Evolutionary conservation across 2,797 vertebrate genomes (phyloP).

Genomic region (Austrolebias charrua): DNA sequence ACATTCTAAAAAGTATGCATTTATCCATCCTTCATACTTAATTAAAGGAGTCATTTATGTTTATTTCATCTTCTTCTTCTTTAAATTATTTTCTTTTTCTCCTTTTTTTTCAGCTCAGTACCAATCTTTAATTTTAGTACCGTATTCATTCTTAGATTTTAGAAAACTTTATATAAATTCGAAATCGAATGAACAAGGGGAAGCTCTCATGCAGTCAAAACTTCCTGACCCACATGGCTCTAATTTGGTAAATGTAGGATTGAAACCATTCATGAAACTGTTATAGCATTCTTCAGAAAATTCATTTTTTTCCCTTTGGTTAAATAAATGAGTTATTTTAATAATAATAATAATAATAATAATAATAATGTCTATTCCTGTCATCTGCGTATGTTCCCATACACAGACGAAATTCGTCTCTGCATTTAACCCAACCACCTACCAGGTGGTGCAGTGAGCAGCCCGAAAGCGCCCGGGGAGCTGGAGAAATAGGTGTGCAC

Average conservation of each 20-base stretch:
- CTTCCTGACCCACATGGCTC: background rate
- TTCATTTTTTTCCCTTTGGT: background rate
- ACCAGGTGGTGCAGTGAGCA: too few species aligned
- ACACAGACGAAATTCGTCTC: too few species aligned
- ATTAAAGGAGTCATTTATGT: conserved; percentile 30
- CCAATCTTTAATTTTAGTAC: background rate
- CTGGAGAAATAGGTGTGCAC: too few species aligned
- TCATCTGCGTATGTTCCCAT: too few species aligned
- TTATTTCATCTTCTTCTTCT: background rate
- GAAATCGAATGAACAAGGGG: background rate
- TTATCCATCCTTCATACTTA: conserved; percentile 7
- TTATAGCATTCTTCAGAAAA: background rate
- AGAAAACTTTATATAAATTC: background rate
- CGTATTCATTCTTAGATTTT: background rate
- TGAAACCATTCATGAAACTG: background rate
- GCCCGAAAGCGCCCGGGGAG: too few species aligned
- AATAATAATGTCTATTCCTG: too few species aligned
- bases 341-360: too few species aligned
- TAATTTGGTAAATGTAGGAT: background rate
- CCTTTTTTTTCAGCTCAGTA: background rate
- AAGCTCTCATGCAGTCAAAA: background rate
- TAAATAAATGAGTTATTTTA: background rate
- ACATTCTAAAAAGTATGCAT: background rate
- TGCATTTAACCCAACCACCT: too few species aligned
- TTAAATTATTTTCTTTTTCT: too few species aligned